Base-by-base conservation (phyloP, 2,797 vertebrate species). In the Eurystomus glaucurus region DNA sequence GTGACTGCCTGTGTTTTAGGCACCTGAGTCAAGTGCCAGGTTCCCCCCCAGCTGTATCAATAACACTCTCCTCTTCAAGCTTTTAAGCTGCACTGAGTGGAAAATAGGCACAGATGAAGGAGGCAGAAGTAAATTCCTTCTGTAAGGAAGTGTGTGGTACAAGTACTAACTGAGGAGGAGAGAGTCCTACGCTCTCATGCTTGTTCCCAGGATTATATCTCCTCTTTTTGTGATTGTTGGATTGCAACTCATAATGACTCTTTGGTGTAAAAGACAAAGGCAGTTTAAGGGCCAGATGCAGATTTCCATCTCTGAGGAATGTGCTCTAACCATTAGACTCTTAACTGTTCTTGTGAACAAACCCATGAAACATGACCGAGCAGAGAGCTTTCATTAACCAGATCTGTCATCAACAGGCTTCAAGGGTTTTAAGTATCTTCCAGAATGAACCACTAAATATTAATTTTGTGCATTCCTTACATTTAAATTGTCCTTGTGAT, bases 401-500 rank as follows among this genome's bases (percentile, higher is more conserved):
- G 22, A 20, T 65, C 48, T 69, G 70, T 78, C 33, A 11, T 61
- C 65, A 57, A 69, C 39, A 74, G 60, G n/a, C 39, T 88, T 57
- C 79, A 39, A 83, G 84, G 94, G 17, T 89, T 95, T 90, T 64
- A 71, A 83, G 62, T 65, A 22, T 35, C 61, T 76, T 83, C 88
- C 45, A 80, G 46, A 95, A 91, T 57, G 70, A 94, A 35, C 51
- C 45, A 92, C 61, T 83, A 90, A 96, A 97, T 95, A 92, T 75
- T 85, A 85, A 64, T 97, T 96, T 96, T 92, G 57, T 85, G 58
- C 94, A 83, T 96, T 97, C 20, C 55, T 87, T 93, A 87, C 62
- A 58, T 93, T 92, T 84, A 87, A 92, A 85, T 85, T 95, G 79
- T 75, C 71, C 88, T 95, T 91, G 64, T 91, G 89, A 98, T 96